These are phyloP conservation scores for Hafferia zeledoni DNA, from an alignment of 2,797 vertebrate genomes.

Conservation along the genomic window DNA sequence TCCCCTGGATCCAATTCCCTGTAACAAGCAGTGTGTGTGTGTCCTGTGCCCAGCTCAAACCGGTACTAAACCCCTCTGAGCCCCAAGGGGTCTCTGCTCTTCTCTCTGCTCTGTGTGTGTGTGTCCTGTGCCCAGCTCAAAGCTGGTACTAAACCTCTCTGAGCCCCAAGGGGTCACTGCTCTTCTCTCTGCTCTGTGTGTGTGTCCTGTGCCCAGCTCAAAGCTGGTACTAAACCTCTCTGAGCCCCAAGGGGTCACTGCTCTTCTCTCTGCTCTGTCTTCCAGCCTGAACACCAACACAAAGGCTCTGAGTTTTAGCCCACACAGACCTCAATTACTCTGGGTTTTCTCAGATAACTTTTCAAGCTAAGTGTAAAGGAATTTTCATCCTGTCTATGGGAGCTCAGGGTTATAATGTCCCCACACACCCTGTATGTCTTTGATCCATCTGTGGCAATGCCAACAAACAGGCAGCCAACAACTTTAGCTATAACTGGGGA, in stretches of 20 bases:
- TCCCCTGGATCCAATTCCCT: not conserved
- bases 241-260: not conserved
- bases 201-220: fast-evolving
- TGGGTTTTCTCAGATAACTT: not conserved
- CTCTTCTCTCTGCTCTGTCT: not conserved
- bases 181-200: not conserved
- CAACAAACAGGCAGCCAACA: conserved; percentile 9
- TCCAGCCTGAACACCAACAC: not conserved
- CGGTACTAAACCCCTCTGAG: too few species aligned
- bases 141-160: too few species aligned
- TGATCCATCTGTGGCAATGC: conserved; percentile 13
- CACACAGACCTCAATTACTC: not conserved
- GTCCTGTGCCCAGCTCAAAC: too few species aligned
- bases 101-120: not conserved
- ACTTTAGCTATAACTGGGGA: not conserved
- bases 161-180: too few species aligned
- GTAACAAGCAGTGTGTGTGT: fast-evolving
- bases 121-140: too few species aligned
- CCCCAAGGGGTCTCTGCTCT: too few species aligned
- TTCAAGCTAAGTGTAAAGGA: not conserved
- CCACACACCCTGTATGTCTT: not conserved
- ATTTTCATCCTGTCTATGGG: not conserved
- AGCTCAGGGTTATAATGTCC: not conserved
- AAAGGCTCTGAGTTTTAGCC: not conserved
- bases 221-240: fast-evolving